Base-by-base conservation (phyloP, 2,797 vertebrate species). In the Lophius americanus region DNA sequence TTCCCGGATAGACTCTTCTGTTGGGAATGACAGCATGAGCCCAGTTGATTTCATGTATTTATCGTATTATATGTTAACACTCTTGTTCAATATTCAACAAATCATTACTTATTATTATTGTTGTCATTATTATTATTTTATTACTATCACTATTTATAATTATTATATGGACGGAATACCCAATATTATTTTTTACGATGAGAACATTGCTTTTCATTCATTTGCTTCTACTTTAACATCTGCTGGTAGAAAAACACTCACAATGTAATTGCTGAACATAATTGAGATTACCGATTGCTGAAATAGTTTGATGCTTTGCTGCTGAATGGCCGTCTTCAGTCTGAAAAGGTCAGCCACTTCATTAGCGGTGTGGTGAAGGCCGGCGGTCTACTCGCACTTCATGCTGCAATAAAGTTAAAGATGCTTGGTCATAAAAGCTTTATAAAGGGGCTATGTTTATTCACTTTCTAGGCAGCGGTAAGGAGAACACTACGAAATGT, bases 301-400 rank as follows among this genome's bases (percentile, higher is more conserved):
- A 64, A 70, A 60, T 54, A 60, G 62, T 78, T 73, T 64, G 60
- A 65, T 62, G 68, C 73, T 77, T 68, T 73, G 72, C 55, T 68
- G 79, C 70, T 84, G 81, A 79, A 67, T 76, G 68, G 73, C 76
- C 47, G 62, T 75, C 63, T 52, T 70, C 46, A 57, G 51, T 61
- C n/a, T 5, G 67, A 48, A 79, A 83, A 87, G 84, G 84, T 84
- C 84, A 83, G 65, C 53, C 62, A 53, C 75, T 84, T 75, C 75
- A 83, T 87, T 82, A 84, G 70, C 38, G 2, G 3, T 53, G 68
- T 70, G 60, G 64, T 47, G 59, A 62, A 73, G 70, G 74, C 38
- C n/a, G 23, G 58, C 14, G 52, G 62, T 38, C 63, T 60, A 46
- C 44, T 63, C 13, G 1, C 46, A 66, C 51, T 47, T n/a, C 9